Percentiles rank a stretch among this genome's conserved stretches.
These are phyloP conservation scores for Ptyas mucosa DNA, from an alignment of 2,113 vertebrate species.

Conservation along the genomic window DNA sequence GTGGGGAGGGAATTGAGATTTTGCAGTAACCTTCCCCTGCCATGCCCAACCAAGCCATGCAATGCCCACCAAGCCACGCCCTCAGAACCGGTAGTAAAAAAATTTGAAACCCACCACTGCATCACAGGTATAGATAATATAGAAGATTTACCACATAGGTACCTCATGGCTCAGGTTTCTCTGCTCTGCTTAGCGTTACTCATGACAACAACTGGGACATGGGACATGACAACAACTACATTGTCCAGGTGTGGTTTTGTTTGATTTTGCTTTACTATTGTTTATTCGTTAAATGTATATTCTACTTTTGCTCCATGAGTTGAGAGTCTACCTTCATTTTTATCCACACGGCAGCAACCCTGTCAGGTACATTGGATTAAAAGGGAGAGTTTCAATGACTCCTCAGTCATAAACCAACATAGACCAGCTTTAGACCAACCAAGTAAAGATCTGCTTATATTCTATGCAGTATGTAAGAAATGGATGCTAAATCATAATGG, in stretches of 20 bases:
- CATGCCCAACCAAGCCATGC: no score
- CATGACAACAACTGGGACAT: no score
- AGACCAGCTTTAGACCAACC: background rate
- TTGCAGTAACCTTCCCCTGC: no score
- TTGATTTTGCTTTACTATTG: conserved; percentile 28
- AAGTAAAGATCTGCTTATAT: conserved; percentile 16
- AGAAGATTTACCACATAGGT: conserved; percentile 43
- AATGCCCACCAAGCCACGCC: no score
- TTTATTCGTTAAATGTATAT: background rate
- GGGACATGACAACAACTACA: fast-evolving
- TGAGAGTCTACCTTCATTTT: background rate
- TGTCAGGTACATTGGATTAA: background rate
- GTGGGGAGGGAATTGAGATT: no score
- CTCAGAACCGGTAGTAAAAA: no score
- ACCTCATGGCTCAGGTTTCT: conserved; percentile 53
- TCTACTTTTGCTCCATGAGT: background rate
- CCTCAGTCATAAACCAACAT: background rate
- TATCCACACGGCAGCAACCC: background rate
- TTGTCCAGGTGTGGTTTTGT: conserved; percentile 26
- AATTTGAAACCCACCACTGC: no score
- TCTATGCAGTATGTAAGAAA: background rate
- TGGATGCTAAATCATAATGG: background rate
- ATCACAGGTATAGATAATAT: background rate
- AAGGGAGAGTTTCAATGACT: background rate
- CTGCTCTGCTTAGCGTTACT: conserved; percentile 26